Evolutionary conservation across 2,797 vertebrate species (phyloP), one percentile per base, ranked within the genome.

Genomic region (Thamnophis elegans): DNA sequence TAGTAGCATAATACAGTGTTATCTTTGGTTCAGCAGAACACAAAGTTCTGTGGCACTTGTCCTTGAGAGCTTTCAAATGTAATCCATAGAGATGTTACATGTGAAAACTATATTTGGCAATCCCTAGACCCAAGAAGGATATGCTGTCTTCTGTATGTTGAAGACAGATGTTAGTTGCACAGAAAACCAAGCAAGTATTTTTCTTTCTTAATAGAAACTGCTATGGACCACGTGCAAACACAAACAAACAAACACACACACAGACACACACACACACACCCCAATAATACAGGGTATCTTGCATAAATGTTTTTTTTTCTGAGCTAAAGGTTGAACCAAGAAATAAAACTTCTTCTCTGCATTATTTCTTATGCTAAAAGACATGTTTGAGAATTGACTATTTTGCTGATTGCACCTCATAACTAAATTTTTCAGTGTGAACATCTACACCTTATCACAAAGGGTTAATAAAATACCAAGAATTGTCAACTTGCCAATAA

Each of bases 1-100:
- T 94, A 92, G 18, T 65, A 73, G 59, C 88, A 56, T 95, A 51
- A 8, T 90, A 91, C 90, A 89, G 42, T 36, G 89, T 94, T 92
- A 91, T 91, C 94, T 85, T 92, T 91, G 11, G 11, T 68, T 88
- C n/a, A 93, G 82, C 47, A 28, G 7, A 94, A 91, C 8, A 89
- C 87, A 5, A 59, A 42, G 85, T 89, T 68, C 68, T 28, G 58
- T 54, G 54, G 22, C 88, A 91, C 87, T 90, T 90, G 87, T 90
- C 36, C 32, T 36, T 60, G 10, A 87, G 54, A 85, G 1, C 73
- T 59, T 91, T 25, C 25, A 82, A 92, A 56, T 62, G 0, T 91
- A 88, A 86, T 78, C 85, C 25, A 1, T 7, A 26, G 47, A 11
- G 28, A 16, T 47, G 42, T 73, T 87, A 87, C 5, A 5, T 25